phyloP scores from a whole-genome alignment of 2,113 vertebrate genomes.

The Thermophis baileyi region DNA sequence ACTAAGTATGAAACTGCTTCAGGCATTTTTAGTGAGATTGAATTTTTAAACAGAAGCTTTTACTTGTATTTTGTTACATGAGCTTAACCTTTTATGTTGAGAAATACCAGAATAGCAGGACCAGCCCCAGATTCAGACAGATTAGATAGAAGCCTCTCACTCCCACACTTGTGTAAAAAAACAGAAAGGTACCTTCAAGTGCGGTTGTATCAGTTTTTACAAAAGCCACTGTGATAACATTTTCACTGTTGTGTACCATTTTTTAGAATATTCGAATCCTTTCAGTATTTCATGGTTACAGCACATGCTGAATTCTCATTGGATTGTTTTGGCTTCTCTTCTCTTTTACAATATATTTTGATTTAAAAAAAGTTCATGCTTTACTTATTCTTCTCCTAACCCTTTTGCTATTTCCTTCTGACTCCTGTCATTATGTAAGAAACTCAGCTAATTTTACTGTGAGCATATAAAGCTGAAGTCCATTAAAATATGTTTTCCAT shows the following conservation, averaged over 20 bases:
- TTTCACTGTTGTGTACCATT: background rate
- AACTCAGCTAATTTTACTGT: background rate
- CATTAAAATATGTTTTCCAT: background rate
- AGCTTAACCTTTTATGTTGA: background rate
- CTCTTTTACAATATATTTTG: background rate
- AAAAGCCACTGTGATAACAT: background rate
- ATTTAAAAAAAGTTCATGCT: background rate
- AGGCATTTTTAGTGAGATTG: conserved; percentile 1
- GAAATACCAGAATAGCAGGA: background rate
- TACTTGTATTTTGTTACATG: background rate
- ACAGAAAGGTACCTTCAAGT: background rate
- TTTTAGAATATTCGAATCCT: background rate
- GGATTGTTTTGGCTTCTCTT: background rate
- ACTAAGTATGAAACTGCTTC: background rate
- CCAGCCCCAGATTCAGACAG: background rate
- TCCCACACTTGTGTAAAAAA: background rate
- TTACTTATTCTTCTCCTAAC: background rate
- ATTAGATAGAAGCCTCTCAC: background rate
- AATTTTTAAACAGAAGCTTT: conserved; percentile 3
- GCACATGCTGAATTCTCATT: background rate
- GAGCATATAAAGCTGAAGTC: background rate
- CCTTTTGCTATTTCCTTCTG: background rate
- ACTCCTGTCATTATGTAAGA: background rate
- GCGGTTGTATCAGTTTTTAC: background rate
- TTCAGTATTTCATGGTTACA: background rate